Evolutionary conservation across 2,888 invertebrate species (phyloP).

Genomic region (Lepidocyrtinus sp.): DNA sequence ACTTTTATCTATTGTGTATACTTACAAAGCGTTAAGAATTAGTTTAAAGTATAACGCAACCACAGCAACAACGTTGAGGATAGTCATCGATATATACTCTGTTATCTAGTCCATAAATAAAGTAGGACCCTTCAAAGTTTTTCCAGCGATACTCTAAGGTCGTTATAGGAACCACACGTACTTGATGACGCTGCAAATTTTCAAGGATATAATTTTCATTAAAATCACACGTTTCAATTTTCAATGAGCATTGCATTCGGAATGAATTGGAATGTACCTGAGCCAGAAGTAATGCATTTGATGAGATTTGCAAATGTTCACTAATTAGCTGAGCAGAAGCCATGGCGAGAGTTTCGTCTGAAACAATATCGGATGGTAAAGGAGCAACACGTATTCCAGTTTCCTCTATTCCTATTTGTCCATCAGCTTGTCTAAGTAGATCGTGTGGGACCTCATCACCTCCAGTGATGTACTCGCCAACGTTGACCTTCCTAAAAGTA

Average conservation of each 20-base stretch:
- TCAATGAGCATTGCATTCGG: not conserved
- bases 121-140: constrained; percentile 71
- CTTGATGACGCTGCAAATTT: constrained; percentile 72
- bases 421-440: constrained; percentile 73
- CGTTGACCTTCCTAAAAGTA: constrained; percentile 73
- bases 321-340: constrained; percentile 74
- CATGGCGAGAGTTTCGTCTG: constrained; percentile 74
- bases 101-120: constrained; percentile 73
- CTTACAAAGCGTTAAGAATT: not conserved
- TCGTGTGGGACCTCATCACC: constrained; percentile 72
- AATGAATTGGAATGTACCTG: constrained; percentile 72
- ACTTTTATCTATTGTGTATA: not conserved
- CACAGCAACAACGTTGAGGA: constrained; percentile 73
- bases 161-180: constrained; percentile 73
- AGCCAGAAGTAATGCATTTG: constrained; percentile 73
- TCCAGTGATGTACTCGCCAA: constrained; percentile 74
- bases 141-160: constrained; percentile 73
- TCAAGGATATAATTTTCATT: too few species aligned
- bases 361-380: constrained; percentile 73
- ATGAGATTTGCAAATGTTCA: constrained; percentile 72
- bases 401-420: constrained; percentile 75
- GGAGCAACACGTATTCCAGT: constrained; percentile 73
- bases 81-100: constrained; percentile 73
- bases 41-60: constrained; percentile 71
- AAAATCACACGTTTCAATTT: too few species aligned